These are phyloP conservation scores for Acronicta leporina DNA, from an alignment of 2,888 invertebrate species.

Conservation along the genomic window DNA sequence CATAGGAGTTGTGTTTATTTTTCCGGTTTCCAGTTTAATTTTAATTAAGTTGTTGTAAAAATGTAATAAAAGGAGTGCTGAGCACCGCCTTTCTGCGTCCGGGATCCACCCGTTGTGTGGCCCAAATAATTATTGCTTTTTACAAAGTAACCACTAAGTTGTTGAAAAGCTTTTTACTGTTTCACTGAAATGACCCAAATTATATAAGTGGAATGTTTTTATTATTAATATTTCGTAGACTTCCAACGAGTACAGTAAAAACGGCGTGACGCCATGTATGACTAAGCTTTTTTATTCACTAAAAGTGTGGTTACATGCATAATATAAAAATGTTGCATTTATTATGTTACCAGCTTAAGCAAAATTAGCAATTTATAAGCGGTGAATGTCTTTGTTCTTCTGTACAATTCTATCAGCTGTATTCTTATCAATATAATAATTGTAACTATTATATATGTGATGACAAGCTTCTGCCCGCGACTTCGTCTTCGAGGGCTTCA, in stretches of 20 bases:
- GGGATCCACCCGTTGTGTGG: conserved; percentile 31
- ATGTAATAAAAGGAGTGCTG: not conserved
- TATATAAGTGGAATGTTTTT: conserved; percentile 17
- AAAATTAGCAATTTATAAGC: too few relatives aligned
- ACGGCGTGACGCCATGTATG: too few relatives aligned
- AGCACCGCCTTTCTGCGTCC: not conserved
- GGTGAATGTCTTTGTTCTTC: too few relatives aligned
- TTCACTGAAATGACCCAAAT: conserved; percentile 19
- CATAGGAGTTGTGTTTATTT: not conserved
- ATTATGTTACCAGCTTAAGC: too few relatives aligned
- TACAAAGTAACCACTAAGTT: conserved; percentile 44
- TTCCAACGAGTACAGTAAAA: not conserved
- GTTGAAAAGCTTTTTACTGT: conserved; percentile 51
- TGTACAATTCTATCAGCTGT: too few relatives aligned
- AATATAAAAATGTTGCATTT: too few relatives aligned
- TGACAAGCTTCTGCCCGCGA: too few relatives aligned
- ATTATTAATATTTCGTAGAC: not conserved
- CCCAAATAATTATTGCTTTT: conserved; percentile 44
- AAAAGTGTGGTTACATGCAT: too few relatives aligned
- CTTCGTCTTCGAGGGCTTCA: too few relatives aligned
- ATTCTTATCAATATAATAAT: too few relatives aligned
- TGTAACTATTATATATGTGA: too few relatives aligned
- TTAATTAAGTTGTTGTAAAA: conserved; percentile 23
- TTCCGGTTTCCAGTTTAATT: conserved; percentile 14
- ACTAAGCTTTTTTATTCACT: too few relatives aligned